Evolutionary conservation across 2,888 invertebrate species (phyloP), one percentile per base, ranked within the genome.

Genomic region (Chrysolina haemoptera): DNA sequence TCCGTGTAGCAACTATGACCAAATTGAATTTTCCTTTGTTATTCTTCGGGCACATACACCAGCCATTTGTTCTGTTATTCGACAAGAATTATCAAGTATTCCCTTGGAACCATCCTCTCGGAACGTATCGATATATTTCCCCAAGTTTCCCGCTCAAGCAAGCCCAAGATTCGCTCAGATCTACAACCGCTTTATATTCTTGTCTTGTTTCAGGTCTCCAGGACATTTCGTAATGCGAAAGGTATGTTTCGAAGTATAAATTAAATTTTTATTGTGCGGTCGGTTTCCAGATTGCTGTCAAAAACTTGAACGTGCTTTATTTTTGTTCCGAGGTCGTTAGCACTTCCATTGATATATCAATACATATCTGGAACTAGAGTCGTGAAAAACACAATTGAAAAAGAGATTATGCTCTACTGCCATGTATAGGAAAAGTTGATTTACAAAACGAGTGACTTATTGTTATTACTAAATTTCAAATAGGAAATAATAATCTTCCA

Each of bases 161-260:
- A 66, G 35, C 16, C n/a, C n/a, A 66, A 50, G 35, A 66, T 35
- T 50, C 50, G 14, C 53, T 40, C 20, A 53, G 67, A 67, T 67
- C 50, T 74, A 41, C 68, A 43, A 27, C 69, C 65, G 75, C 55
- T 78, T 73, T 41, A 76, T 76, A 76, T 75, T 79, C 76, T 70
- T 50, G 35, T 76, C 73, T 76, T 79, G 81, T 81, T 79, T 74
- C 78, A 79, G 79, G 70, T 75, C 43, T 70, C 62, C 67, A 40
- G 62, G 70, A 68, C 70, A 67, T 62, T 55, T 67, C 78, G 76
- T 76, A 65, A 81, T 81, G 81, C 74, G 59, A 71, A 78, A 79
- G 80, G 81, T 81, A 80, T 68, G 81, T 79, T 66, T 16, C 73
- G 62, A 75, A 71, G 48, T 71, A 50, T 46, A 71, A 71, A 78